These are phyloP conservation scores for Pachymerium ferrugineum DNA, from an alignment of 2,888 invertebrate species.

Conservation along the genomic window DNA sequence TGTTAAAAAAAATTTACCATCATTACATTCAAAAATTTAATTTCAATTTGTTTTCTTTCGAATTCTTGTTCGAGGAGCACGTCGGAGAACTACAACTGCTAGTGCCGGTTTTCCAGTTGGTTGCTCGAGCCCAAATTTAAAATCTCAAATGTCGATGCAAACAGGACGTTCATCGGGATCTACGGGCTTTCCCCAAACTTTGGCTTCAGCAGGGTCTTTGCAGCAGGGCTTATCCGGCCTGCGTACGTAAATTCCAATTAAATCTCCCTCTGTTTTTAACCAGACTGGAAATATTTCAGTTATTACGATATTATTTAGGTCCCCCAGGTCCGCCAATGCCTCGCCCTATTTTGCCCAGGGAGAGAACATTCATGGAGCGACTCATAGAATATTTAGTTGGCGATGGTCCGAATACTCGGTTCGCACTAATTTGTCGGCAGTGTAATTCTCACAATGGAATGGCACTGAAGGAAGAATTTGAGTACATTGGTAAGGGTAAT, in stretches of 20 bases:
- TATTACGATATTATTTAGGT: constrained; percentile 17
- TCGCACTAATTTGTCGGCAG: constrained; percentile 85
- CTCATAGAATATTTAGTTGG: constrained; percentile 90
- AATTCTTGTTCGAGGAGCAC: background rate
- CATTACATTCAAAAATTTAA: background rate
- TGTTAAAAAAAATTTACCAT: no score
- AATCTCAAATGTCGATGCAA: background rate
- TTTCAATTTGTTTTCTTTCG: background rate
- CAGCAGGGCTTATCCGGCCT: background rate
- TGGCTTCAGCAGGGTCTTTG: background rate
- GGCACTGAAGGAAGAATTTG: constrained; percentile 66
- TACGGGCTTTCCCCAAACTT: background rate
- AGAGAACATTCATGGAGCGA: constrained; percentile 76
- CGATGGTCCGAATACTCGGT: constrained; percentile 90
- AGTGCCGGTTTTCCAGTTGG: background rate
- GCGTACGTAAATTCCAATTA: background rate
- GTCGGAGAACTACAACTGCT: background rate
- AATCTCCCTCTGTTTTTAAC: no score
- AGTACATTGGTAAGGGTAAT: constrained; percentile 54
- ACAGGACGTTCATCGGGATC: background rate
- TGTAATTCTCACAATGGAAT: constrained; percentile 93
- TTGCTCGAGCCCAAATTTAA: background rate
- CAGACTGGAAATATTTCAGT: background rate
- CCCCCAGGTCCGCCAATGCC: constrained; percentile 55
- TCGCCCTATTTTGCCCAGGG: constrained; percentile 65